Conservation (phyloP, 2,113 vertebrate species). For the Suricata suricatta region DNA sequence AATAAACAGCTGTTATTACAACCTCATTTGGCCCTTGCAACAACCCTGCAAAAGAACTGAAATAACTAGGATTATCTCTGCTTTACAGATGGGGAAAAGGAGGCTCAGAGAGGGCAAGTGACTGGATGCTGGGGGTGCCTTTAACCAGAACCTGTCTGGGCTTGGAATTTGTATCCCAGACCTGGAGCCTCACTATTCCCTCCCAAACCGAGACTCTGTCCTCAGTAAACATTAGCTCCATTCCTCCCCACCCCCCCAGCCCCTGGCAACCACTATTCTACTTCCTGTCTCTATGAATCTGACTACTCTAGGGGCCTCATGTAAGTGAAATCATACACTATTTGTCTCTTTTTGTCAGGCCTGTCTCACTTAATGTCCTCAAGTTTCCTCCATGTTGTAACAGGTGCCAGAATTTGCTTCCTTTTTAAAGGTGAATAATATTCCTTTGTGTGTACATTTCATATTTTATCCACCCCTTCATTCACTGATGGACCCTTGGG, state of each 20-base stretch:
- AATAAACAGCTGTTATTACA: not conserved
- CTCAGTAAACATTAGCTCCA: not conserved
- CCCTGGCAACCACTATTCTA: not conserved
- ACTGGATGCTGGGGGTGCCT: not conserved
- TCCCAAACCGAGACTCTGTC: not conserved
- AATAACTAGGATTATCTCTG: not conserved
- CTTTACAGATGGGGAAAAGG: not conserved
- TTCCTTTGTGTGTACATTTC: not conserved
- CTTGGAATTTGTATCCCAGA: not conserved
- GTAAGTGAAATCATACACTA: fast-evolving
- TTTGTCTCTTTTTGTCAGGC: not conserved
- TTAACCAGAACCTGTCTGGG: not conserved
- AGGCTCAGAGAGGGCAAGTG: not conserved
- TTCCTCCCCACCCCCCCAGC: not conserved
- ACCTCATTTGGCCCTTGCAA: not conserved
- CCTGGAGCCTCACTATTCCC: not conserved
- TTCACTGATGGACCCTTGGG: not conserved
- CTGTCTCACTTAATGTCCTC: not conserved
- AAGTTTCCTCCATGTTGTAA: not conserved
- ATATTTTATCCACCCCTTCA: not conserved
- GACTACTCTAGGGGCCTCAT: no score
- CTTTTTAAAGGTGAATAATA: not conserved
- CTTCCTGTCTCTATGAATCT: not conserved
- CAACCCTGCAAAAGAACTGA: not conserved
- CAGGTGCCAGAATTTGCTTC: not conserved